Conservation (phyloP, 2,113 vertebrate species). For the Zosterops japonicus region DNA sequence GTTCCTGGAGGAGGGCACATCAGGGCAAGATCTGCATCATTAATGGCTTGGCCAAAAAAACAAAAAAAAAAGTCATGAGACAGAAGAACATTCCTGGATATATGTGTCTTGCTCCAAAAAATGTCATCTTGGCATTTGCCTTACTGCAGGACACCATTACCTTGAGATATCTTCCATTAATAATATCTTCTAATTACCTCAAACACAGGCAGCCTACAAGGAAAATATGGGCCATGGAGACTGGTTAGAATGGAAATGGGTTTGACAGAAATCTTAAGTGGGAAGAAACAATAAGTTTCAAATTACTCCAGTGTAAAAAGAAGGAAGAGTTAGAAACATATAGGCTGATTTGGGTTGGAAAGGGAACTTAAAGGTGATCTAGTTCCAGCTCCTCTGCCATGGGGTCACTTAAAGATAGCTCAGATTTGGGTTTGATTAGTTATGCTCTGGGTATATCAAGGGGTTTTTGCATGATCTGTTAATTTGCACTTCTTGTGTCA, state of each 20-base stretch:
- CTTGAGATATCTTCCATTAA: neutral
- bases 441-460: neutral
- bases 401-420: too few species aligned
- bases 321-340: neutral
- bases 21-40: neutral
- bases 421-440: neutral
- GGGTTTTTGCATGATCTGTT: accelerated
- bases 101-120: neutral
- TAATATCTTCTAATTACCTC: neutral
- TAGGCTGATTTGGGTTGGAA: neutral
- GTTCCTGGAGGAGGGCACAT: neutral
- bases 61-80: neutral
- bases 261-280: neutral
- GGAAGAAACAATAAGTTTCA: neutral
- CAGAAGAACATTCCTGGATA: neutral
- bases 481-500: neutral
- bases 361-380: neutral
- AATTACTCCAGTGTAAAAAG: neutral
- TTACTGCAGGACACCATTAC: constrained; percentile 1
- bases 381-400: neutral
- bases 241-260: neutral
- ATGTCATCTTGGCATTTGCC: constrained; percentile 28
- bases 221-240: neutral
- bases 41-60: neutral
- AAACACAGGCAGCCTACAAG: neutral